Evolutionary conservation across 1,140 invertebrate species (phyloP), one percentile per base, ranked within the genome.

Genomic region (Odontomachus brunneus): DNA sequence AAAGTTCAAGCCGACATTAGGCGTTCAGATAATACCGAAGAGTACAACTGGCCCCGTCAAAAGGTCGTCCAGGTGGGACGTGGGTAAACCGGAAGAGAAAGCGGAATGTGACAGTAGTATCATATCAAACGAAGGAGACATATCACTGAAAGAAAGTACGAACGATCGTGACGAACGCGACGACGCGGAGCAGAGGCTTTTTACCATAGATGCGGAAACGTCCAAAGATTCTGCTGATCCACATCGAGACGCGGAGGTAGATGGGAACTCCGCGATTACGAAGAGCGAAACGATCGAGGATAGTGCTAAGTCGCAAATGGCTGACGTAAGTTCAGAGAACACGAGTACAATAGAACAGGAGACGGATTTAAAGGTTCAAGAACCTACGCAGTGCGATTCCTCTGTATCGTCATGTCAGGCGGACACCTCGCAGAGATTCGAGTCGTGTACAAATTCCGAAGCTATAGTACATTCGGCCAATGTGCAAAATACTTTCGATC

Each of bases 31-130:
- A 3, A 92, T 94, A 75, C 59, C 91, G 3, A 92, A 91, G 66
- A 89, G 86, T 84, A 62, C 71, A 51, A 81, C 78, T 0, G 84
- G 85, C 76, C 72, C 91, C 0, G 66, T 86, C 14, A 95, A 95
- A 78, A 93, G 93, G 82, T 83, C 91, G 73, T 94, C 94, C 1
- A 92, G 94, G 66, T 95, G 94, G 94, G 95, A 95, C 71, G 94
- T 95, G 0, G 92, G 94, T 0, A 93, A 88, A 44, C 92, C 94
- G 0, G 89, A 87, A 0, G 90, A 91, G 5, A 91, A 90, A 26
- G 53, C 60, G 38, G 88, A 91, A 69, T 91, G 89, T 55, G 90
- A 90, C 83, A 88, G 89, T 44, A 92, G 92, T 80, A 91, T 89
- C 63, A 89, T 92, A 74, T 90, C 91, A 67, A 91, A 89, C n/a